phyloP scores from a whole-genome alignment of 2,888 invertebrate genomes.

The Blastobasis adustella region DNA sequence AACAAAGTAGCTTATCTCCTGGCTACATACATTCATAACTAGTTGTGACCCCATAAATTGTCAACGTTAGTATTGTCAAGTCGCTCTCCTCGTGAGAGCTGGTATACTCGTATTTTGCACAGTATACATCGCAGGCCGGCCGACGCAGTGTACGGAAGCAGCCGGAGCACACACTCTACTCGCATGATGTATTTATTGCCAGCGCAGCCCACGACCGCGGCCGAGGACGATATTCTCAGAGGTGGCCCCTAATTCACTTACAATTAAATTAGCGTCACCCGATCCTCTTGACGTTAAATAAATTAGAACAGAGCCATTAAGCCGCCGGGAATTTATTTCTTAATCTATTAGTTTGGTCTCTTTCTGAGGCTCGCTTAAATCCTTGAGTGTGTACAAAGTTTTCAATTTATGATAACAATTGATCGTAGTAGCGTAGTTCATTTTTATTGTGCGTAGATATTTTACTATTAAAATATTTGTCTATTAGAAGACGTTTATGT shows the following conservation, averaged over 20 bases:
- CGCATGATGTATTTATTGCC: conserved; percentile 54
- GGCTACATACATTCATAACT: conserved; percentile 14
- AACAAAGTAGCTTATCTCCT: neutral
- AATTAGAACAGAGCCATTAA: conserved; percentile 55
- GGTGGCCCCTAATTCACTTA: conserved; percentile 52
- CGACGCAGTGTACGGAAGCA: conserved; percentile 27
- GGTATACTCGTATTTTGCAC: conserved; percentile 29
- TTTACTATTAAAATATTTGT: too few relatives aligned
- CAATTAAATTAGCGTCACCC: conserved; percentile 59
- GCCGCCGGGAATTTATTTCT: conserved; percentile 44
- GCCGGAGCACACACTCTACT: conserved; percentile 20
- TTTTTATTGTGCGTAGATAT: too few relatives aligned
- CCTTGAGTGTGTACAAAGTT: conserved; percentile 13
- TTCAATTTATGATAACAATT: neutral
- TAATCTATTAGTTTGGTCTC: conserved; percentile 37
- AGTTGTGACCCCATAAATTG: conserved; percentile 36
- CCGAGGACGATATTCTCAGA: conserved; percentile 38
- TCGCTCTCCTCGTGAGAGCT: conserved; percentile 34
- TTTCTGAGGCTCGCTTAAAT: conserved; percentile 21
- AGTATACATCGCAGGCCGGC: neutral
- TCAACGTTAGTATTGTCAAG: conserved; percentile 34
- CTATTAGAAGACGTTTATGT: neutral
- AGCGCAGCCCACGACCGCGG: conserved; percentile 25
- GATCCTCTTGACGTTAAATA: conserved; percentile 52
- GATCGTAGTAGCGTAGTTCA: too few relatives aligned